These are phyloP conservation scores for Rhynchotus rufescens DNA, from an alignment of 2,797 vertebrate species.

Conservation along the genomic window DNA sequence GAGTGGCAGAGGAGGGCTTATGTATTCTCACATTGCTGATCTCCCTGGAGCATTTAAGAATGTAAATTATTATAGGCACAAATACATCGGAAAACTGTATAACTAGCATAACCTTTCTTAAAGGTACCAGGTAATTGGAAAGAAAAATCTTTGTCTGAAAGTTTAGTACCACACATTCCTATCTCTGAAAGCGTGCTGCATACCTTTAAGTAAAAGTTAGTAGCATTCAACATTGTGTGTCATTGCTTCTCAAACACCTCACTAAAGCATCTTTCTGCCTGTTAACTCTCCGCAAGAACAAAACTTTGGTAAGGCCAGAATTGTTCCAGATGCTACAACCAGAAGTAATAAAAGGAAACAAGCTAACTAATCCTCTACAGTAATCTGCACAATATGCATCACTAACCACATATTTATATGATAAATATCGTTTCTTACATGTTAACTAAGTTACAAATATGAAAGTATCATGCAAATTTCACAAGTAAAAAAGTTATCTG, in stretches of 20 bases:
- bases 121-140: not conserved
- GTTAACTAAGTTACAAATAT: constrained; percentile 53
- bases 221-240: constrained; percentile 17
- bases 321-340: constrained; percentile 72
- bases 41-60: not conserved
- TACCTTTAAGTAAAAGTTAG: not conserved
- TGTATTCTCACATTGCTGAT: not conserved
- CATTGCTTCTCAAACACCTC: constrained; percentile 42
- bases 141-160: not conserved
- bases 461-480: constrained; percentile 37
- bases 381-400: constrained; percentile 14
- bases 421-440: constrained; percentile 41
- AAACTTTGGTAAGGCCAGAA: constrained; percentile 53
- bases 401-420: constrained; percentile 25
- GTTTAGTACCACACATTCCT: not conserved
- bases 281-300: constrained; percentile 55
- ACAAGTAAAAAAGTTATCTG: not conserved
- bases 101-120: not conserved
- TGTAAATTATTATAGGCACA: not conserved
- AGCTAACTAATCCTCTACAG: constrained; percentile 41
- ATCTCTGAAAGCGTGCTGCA: not conserved
- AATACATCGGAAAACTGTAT: not conserved
- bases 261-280: constrained; percentile 50
- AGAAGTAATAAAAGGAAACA: constrained; percentile 68
- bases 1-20: not conserved